Percentiles rank a stretch among this genome's conserved stretches.
Evolutionary conservation across 2,113 vertebrate species (phyloP).

Genomic region (Callipepla squamata): DNA sequence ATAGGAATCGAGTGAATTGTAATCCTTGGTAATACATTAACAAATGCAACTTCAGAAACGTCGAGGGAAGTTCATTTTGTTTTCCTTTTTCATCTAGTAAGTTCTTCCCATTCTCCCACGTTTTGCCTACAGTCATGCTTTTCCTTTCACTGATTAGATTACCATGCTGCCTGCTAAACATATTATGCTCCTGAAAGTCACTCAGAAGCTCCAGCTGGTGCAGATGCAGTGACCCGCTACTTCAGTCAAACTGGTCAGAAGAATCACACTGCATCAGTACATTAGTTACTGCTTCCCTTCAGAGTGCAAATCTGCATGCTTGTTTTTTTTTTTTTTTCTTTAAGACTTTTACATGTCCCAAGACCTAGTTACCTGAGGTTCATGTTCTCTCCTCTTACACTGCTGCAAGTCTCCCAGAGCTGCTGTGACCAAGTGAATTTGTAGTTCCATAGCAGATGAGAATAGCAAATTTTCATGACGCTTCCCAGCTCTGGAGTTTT

Average conservation of each 20-base stretch:
- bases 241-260: constrained; percentile 10
- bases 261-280: background rate
- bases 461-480: background rate
- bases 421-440: background rate
- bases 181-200: constrained; percentile 58
- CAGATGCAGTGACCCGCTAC: constrained; percentile 45
- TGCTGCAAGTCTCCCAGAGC: background rate
- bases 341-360: background rate
- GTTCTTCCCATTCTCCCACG: constrained; percentile 36
- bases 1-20: background rate
- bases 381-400: background rate
- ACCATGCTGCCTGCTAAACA: constrained; percentile 59
- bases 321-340: background rate
- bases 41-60: background rate
- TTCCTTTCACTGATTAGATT: constrained; percentile 65
- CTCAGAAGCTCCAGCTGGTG: constrained; percentile 63
- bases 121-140: constrained; percentile 62
- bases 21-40: background rate
- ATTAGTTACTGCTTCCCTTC: constrained; percentile 14
- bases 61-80: background rate
- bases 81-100: background rate
- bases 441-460: background rate
- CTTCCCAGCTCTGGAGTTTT: background rate
- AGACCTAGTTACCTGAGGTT: constrained; percentile 2
- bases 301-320: background rate